A percentile compares a stretch with the other conserved stretches of the same genome.
Conservation (phyloP, 2,113 vertebrate species). For the Tragulus kanchil region DNA sequence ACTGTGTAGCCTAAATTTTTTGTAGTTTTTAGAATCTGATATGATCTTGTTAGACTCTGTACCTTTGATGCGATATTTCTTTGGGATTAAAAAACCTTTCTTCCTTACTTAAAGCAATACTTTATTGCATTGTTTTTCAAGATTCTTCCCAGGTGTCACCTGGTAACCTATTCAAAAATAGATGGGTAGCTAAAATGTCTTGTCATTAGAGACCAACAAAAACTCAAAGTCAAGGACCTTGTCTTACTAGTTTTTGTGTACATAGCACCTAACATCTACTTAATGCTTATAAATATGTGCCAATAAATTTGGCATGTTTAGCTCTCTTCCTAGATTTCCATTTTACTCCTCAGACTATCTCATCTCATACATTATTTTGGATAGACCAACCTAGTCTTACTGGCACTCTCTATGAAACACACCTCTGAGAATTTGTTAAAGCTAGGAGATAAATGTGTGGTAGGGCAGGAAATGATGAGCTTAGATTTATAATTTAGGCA, state of each 20-base stretch:
- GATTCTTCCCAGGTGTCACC: not conserved
- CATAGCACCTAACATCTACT: not conserved
- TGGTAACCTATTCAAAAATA: constrained; percentile 34
- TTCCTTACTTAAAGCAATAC: constrained; percentile 29
- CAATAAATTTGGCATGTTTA: not conserved
- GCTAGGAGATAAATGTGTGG: not conserved
- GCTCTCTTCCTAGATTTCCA: not conserved
- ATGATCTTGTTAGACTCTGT: not conserved
- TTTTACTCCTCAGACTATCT: not conserved
- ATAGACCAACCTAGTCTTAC: not conserved
- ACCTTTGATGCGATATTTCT: not conserved
- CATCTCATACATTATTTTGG: not conserved
- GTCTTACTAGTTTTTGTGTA: not conserved
- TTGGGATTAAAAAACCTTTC: not conserved
- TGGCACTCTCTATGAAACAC: not conserved
- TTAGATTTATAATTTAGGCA: not conserved
- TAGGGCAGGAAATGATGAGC: not conserved
- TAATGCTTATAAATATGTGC: not conserved
- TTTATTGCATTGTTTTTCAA: constrained; percentile 56
- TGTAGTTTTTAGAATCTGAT: not conserved
- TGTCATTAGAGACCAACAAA: not conserved
- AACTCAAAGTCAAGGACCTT: not conserved
- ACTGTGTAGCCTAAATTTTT: not conserved
- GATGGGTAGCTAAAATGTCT: not conserved
- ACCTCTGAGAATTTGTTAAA: not conserved